These are phyloP conservation scores for Scaptomyza polygonia DNA, from an alignment of 2,888 invertebrate species.

Conservation along the genomic window DNA sequence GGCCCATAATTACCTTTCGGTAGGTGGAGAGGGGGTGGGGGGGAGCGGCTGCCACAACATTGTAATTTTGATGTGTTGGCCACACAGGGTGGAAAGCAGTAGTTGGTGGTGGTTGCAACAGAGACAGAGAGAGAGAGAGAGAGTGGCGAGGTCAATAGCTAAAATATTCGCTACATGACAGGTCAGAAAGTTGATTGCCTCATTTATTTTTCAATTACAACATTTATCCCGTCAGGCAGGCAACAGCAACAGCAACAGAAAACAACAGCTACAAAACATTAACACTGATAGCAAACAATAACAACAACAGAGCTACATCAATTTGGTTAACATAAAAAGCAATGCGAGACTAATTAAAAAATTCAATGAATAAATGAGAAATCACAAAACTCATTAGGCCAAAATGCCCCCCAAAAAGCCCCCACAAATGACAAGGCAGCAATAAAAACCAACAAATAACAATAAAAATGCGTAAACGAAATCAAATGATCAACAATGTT, in stretches of 20 bases:
- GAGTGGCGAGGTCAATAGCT: conserved; percentile 72
- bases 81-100: conserved; percentile 5
- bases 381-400: conserved; percentile 77
- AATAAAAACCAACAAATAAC: conserved; percentile 43
- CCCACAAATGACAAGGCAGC: conserved; percentile 63
- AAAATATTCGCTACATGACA: conserved; percentile 79
- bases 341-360: conserved; percentile 75
- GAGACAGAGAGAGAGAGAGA: too few species aligned
- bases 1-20: conserved; percentile 75
- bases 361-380: conserved; percentile 78
- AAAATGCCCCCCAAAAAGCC: too few species aligned
- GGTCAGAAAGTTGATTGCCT: conserved; percentile 78
- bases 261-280: conserved; percentile 25
- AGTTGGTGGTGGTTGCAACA: conserved; percentile 16
- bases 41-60: conserved; percentile 62
- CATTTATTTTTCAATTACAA: conserved; percentile 79
- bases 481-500: conserved; percentile 54
- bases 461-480: conserved; percentile 42
- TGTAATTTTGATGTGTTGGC: conserved; percentile 68
- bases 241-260: conserved; percentile 21
- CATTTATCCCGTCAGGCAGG: conserved; percentile 67
- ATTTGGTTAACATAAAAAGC: conserved; percentile 53
- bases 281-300: conserved; percentile 18
- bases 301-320: conserved; percentile 26
- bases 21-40: too few species aligned